These are phyloP conservation scores for Caenorhabditis remanei DNA, from an alignment of 1,140 invertebrate genomes.

Conservation along the genomic window DNA sequence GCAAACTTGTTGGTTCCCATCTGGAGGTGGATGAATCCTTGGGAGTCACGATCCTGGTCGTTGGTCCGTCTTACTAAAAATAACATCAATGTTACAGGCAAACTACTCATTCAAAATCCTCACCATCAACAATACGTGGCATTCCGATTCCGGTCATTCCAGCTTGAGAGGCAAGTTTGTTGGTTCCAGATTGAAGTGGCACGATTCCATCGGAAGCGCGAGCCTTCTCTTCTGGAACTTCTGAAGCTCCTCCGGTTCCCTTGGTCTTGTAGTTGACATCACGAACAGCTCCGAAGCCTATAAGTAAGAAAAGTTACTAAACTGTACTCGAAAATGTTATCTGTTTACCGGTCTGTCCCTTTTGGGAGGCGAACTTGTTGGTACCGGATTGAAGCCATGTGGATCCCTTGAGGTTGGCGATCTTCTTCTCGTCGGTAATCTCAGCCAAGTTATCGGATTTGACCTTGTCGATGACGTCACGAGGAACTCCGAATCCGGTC, in stretches of 20 bases:
- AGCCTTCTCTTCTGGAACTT: constrained; percentile 77
- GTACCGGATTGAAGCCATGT: constrained; percentile 78
- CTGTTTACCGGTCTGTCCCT: constrained; percentile 73
- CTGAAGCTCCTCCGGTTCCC: constrained; percentile 76
- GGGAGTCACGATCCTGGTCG: constrained; percentile 77
- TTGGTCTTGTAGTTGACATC: constrained; percentile 78
- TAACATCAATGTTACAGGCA: too few relatives aligned
- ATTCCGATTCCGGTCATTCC: constrained; percentile 78
- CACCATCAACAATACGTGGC: constrained; percentile 78
- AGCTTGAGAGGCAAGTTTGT: constrained; percentile 70
- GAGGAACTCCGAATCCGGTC: constrained; percentile 76
- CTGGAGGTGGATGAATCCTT: constrained; percentile 78
- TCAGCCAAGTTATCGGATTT: constrained; percentile 76
- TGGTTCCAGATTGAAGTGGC: constrained; percentile 72
- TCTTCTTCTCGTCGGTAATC: constrained; percentile 76
- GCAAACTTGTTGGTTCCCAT: constrained; percentile 77
- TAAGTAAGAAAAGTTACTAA: constrained; percentile 19
- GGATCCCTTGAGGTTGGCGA: constrained; percentile 74
- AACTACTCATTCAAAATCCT: not conserved
- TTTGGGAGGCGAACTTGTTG: constrained; percentile 78
- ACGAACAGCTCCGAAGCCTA: constrained; percentile 74
- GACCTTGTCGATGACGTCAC: constrained; percentile 78
- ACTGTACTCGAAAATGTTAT: constrained; percentile 1
- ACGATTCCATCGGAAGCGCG: constrained; percentile 78
- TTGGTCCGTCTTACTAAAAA: constrained; percentile 75